Evolutionary conservation across 2,113 vertebrate genomes (phyloP).

Genomic region (Ochotona princeps): DNA sequence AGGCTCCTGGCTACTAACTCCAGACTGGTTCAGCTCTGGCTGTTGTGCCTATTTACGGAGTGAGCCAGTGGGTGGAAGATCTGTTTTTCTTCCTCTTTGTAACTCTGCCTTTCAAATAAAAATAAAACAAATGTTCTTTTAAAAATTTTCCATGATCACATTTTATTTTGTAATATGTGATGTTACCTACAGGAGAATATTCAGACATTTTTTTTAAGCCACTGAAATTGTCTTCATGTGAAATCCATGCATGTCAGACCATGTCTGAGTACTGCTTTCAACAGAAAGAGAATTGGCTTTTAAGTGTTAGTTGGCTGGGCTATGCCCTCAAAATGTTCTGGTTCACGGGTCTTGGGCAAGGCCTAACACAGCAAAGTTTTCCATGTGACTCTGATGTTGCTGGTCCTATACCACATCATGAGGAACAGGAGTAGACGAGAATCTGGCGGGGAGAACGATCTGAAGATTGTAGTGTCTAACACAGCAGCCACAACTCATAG

Average conservation of each 20-base stretch:
- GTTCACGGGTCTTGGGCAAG: not conserved
- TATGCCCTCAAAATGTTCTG: not conserved
- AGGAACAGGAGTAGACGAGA: not conserved
- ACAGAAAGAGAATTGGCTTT: slow-evolving; percentile 2
- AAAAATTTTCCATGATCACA: slow-evolving; percentile 5
- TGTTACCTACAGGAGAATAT: not conserved
- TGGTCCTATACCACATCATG: not conserved
- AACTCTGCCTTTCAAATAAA: too few species aligned
- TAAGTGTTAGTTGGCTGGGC: not conserved
- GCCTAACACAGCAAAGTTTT: not conserved
- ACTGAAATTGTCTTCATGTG: slow-evolving; percentile 15
- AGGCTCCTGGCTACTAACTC: too few species aligned
- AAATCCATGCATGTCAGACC: slow-evolving; percentile 1
- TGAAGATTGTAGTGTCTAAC: slow-evolving; percentile 10
- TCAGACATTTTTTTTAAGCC: slow-evolving; percentile 1
- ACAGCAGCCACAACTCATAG: not conserved
- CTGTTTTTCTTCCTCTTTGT: too few species aligned
- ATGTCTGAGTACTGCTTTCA: not conserved
- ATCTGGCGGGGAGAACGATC: not conserved
- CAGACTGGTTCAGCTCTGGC: too few species aligned
- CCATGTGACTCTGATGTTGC: slow-evolving; percentile 14
- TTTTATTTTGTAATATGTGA: slow-evolving; percentile 40
- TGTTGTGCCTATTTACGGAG: too few species aligned
- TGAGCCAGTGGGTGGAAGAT: too few species aligned
- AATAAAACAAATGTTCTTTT: too few species aligned